phyloP scores from a whole-genome alignment of 2,797 vertebrate genomes.

The Argya squamiceps region DNA sequence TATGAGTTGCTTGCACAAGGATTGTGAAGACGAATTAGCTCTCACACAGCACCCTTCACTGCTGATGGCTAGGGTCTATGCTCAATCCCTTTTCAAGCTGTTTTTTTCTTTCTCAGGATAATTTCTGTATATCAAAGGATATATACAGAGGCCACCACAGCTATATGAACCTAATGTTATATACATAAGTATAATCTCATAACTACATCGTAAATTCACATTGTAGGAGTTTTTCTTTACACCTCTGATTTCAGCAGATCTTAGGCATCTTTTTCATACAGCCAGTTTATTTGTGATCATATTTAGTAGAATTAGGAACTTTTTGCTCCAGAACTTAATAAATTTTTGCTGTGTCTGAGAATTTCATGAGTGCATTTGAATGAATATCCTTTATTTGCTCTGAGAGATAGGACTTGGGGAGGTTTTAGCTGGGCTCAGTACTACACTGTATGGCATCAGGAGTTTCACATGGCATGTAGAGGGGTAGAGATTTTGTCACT shows the following conservation, averaged over 20 bases:
- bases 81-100: not conserved
- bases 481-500: not conserved
- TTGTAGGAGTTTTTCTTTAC: not conserved
- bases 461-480: not conserved
- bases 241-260: not conserved
- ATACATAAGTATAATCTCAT: not conserved
- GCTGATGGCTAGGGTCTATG: not conserved
- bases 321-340: not conserved
- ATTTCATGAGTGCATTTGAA: not conserved
- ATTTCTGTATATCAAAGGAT: not conserved
- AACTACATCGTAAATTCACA: not conserved
- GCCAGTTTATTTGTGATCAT: not conserved
- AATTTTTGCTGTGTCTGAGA: not conserved
- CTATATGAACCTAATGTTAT: not conserved
- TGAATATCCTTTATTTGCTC: not conserved
- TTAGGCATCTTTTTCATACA: not conserved
- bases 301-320: not conserved
- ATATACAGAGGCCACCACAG: not conserved
- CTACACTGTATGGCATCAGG: not conserved
- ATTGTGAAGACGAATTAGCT: not conserved
- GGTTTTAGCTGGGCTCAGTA: not conserved
- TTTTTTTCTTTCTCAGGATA: not conserved
- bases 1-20: not conserved
- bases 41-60: not conserved
- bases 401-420: not conserved